Evolutionary conservation across 2,888 invertebrate species (phyloP), one percentile per base, ranked within the genome.

Genomic region (Tiphia femorata): DNA sequence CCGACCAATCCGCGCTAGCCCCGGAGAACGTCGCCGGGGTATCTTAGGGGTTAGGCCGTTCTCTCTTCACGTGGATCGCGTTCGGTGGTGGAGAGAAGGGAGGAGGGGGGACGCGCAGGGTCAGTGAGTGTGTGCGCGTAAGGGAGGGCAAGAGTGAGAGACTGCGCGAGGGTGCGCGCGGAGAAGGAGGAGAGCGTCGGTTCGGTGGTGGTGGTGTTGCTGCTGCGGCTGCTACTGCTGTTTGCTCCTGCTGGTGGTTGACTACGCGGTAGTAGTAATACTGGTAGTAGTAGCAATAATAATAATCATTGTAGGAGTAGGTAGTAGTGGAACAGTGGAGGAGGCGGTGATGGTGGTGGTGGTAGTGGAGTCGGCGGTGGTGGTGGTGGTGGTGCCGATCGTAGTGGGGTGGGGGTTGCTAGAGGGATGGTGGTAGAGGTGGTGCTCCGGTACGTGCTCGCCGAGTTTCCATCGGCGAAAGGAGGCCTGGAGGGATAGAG

Each of bases 21-120:
- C n/a, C n/a, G n/a, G n/a, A n/a, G n/a, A n/a, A n/a, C n/a, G n/a
- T n/a, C n/a, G n/a, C n/a, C n/a, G n/a, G n/a, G n/a, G n/a, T n/a
- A n/a, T n/a, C n/a, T n/a, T n/a, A n/a, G n/a, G n/a, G n/a, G n/a
- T n/a, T n/a, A n/a, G n/a, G n/a, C n/a, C n/a, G n/a, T n/a, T n/a
- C n/a, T n/a, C n/a, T n/a, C n/a, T 19, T 40, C 21, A 21, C 40
- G 40, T 40, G 19, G 20, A 21, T 40, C 19, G 40, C 40, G 40
- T 40, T n/a, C 8, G 10, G 4, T 21, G 6, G 40, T 17, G 6
- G 33, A n/a, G 33, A 33, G 33, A 33, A 33, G 33, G 33, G 14
- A 33, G 33, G 33, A 33, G 25, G 50, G 49, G 38, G 30, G 42
- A 40, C 54, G 57, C 41, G 43, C 3, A 33, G 33, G 33, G 33